Evolutionary conservation across 2,797 vertebrate species (phyloP).

Genomic region (Potorous gilbertii): DNA sequence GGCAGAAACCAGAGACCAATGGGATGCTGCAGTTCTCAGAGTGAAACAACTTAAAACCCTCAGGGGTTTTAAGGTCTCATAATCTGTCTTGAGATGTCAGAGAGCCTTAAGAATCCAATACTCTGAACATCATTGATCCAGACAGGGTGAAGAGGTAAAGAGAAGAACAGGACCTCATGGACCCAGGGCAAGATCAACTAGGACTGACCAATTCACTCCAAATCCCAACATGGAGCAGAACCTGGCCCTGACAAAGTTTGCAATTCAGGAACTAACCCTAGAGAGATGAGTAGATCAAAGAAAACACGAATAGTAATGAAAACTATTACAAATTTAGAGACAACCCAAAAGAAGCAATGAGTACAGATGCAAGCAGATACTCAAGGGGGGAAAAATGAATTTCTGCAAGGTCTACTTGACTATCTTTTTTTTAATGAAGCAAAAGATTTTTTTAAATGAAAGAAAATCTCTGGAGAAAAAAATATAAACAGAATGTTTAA

Average conservation of each 20-base stretch:
- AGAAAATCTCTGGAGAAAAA: constrained; percentile 50
- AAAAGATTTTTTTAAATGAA: neutral
- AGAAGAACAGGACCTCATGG: neutral
- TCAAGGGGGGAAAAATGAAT: neutral
- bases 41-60: neutral
- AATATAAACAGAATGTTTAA: neutral
- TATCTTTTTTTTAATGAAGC: too few relatives aligned
- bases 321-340: neutral
- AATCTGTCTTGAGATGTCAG: neutral
- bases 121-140: neutral
- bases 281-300: neutral
- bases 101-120: neutral
- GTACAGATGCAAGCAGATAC: neutral
- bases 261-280: neutral
- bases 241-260: neutral
- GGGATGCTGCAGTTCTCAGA: neutral
- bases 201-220: neutral
- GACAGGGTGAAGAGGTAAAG: neutral
- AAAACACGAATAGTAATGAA: neutral
- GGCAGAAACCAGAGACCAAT: neutral
- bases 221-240: neutral
- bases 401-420: too few relatives aligned
- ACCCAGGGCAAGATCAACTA: neutral
- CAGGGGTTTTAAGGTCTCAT: neutral
- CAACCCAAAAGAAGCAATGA: neutral